Evolutionary conservation across 2,888 invertebrate species (phyloP).

Genomic region (Matsumyia berberina): DNA sequence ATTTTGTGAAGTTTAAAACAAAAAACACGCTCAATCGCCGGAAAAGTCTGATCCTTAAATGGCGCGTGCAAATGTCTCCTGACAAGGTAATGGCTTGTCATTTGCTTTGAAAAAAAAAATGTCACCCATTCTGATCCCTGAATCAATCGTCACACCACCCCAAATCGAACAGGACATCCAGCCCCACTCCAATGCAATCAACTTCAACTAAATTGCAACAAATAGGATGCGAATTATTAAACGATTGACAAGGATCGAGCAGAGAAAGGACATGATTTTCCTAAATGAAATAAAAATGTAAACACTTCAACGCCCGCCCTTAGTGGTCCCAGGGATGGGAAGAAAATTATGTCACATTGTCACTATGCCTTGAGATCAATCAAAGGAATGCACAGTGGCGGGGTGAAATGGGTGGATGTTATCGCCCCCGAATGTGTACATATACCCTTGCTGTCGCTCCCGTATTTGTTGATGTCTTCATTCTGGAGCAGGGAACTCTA

Average conservation of each 20-base stretch:
- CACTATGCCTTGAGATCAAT: slow-evolving; percentile 57
- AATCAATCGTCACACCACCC: slow-evolving; percentile 16
- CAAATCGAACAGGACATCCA: slow-evolving; percentile 24
- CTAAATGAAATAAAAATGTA: slow-evolving; percentile 68
- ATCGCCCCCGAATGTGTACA: slow-evolving; percentile 3
- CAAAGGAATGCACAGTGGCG: slow-evolving; percentile 39
- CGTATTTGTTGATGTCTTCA: slow-evolving; percentile 64
- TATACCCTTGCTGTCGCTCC: slow-evolving; percentile 14
- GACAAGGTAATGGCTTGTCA: slow-evolving; percentile 54
- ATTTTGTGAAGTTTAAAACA: slow-evolving; percentile 7
- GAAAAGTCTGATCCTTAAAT: slow-evolving; percentile 47
- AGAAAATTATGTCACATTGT: slow-evolving; percentile 67
- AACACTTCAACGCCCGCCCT: slow-evolving; percentile 49
- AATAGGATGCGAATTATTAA: slow-evolving; percentile 74
- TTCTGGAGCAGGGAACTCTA: slow-evolving; percentile 10
- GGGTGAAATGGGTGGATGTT: slow-evolving; percentile 12
- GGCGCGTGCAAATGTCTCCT: slow-evolving; percentile 40
- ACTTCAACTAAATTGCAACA: slow-evolving; percentile 56
- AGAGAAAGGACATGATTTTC: slow-evolving; percentile 65
- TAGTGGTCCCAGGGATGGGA: not conserved
- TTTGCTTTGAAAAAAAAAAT: slow-evolving; percentile 27
- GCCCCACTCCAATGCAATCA: slow-evolving; percentile 44
- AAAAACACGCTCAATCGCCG: slow-evolving; percentile 37
- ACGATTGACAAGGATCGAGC: slow-evolving; percentile 66
- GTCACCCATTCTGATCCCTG: slow-evolving; percentile 8